A percentile compares a stretch with the other conserved stretches of the same genome.
Evolutionary conservation across 1,140 invertebrate species (phyloP).

Genomic region (Trachymyrmex septentrionalis): DNA sequence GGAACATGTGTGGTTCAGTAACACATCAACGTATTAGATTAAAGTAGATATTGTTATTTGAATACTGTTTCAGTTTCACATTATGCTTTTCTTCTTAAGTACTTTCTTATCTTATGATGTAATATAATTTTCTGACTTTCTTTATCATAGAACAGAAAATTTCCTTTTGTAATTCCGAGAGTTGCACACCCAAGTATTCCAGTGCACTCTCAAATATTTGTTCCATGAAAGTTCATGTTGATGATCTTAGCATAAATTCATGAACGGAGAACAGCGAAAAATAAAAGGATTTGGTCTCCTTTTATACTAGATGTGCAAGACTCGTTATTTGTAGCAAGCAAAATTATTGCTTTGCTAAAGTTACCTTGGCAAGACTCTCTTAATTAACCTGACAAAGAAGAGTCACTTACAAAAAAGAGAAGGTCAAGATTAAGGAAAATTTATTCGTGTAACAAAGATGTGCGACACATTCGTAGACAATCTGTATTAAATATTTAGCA

Average conservation of each 20-base stretch:
- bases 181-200: neutral
- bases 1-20: neutral
- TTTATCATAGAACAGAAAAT: neutral
- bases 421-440: conserved; percentile 36
- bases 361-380: conserved; percentile 29
- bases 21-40: neutral
- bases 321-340: conserved; percentile 42
- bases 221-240: conserved; percentile 15
- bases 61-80: neutral
- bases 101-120: neutral
- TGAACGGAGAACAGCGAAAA: neutral
- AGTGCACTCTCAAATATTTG: neutral
- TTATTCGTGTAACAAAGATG: neutral
- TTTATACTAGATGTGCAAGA: conserved; percentile 44
- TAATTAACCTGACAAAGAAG: conserved; percentile 48
- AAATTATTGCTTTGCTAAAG: conserved; percentile 48
- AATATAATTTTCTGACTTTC: conserved; percentile 3
- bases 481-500: neutral
- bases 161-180: neutral
- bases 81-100: no score
- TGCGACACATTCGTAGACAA: neutral
- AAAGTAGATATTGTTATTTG: conserved; percentile 22
- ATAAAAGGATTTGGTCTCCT: conserved; percentile 54
- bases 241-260: conserved; percentile 35
- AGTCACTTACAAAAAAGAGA: conserved; percentile 22